phyloP scores from a whole-genome alignment of 2,888 invertebrate genomes.

The Hypercompe scribonia region DNA sequence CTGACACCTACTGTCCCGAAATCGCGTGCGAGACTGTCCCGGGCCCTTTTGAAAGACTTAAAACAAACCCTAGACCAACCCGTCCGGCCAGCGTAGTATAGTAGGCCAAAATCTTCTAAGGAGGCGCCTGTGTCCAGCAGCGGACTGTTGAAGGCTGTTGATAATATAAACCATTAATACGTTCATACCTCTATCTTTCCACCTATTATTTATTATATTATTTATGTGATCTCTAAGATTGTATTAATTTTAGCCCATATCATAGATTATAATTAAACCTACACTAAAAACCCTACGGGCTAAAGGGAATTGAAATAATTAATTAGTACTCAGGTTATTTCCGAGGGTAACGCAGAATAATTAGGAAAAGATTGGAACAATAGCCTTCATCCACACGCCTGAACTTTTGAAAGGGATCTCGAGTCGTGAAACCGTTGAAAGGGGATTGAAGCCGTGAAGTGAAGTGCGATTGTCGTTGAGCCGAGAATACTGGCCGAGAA shows the following conservation, averaged over 20 bases:
- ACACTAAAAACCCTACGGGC: conserved; percentile 17
- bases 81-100: no score
- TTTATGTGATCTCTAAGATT: no score
- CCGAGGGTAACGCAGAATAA: conserved; percentile 29
- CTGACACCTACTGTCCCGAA: no score
- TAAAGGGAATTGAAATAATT: conserved; percentile 28
- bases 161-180: no score
- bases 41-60: no score
- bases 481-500: conserved; percentile 9
- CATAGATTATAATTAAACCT: background rate
- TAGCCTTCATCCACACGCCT: conserved; percentile 39
- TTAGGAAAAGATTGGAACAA: conserved; percentile 43
- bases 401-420: conserved; percentile 26
- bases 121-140: no score
- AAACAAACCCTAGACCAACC: no score
- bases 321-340: conserved; percentile 33
- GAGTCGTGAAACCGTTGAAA: conserved; percentile 21
- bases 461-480: conserved; percentile 25
- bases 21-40: no score
- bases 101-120: no score
- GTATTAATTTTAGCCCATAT: background rate
- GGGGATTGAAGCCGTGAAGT: conserved; percentile 28
- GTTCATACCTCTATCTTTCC: no score
- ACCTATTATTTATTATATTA: no score
- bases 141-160: no score